Evolutionary conservation across 92 coral and sea anemone species (phyloP).

Genomic region (Epizoanthus rinbou): DNA sequence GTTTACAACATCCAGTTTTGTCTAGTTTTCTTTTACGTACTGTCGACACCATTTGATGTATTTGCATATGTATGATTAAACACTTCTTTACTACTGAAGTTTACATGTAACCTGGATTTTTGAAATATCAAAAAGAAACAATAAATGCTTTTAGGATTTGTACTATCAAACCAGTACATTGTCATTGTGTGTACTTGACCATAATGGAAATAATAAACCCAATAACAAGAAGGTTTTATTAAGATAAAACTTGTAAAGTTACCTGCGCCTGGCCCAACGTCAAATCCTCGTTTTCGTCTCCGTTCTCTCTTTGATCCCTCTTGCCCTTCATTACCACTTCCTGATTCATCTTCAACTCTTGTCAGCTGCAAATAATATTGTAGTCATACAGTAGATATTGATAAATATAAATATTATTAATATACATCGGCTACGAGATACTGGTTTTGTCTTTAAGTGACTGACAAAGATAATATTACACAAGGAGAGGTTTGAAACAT

Average conservation of each 20-base stretch:
- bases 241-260: not conserved
- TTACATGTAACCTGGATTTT: too few species aligned
- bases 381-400: not conserved
- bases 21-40: too few species aligned
- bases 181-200: constrained; percentile 47
- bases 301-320: constrained; percentile 81
- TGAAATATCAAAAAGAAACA: too few species aligned
- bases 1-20: too few species aligned
- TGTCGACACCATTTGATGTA: too few species aligned
- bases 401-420: too few species aligned
- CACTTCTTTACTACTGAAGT: not conserved
- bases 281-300: constrained; percentile 93
- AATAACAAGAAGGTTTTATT: not conserved
- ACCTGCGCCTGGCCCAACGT: constrained; percentile 96
- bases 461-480: too few species aligned
- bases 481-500: too few species aligned
- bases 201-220: not conserved
- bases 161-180: not conserved
- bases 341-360: constrained; percentile 36
- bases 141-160: too few species aligned
- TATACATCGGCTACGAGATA: too few species aligned
- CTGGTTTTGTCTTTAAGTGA: too few species aligned
- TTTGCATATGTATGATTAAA: not conserved
- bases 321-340: constrained; percentile 56
- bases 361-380: constrained; percentile 13